A percentile compares a stretch with the other conserved stretches of the same genome.
These are phyloP conservation scores for Strigamia maritima DNA, from an alignment of 2,888 invertebrate species.

Conservation along the genomic window DNA sequence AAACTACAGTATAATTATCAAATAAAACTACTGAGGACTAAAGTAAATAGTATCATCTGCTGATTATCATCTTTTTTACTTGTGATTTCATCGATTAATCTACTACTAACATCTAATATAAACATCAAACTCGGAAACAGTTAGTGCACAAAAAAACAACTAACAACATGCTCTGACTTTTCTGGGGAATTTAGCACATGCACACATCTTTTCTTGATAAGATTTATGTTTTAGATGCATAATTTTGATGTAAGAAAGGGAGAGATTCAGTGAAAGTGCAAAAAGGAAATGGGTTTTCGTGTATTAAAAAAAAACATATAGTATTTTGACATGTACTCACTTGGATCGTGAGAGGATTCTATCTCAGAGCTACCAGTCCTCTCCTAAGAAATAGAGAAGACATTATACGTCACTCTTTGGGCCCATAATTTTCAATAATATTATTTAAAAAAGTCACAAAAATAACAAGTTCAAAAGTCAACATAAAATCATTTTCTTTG, in stretches of 20 bases:
- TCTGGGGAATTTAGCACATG: background rate
- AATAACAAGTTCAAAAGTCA: conserved; percentile 9
- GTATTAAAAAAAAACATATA: conserved; percentile 26
- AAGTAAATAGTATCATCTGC: too few species aligned
- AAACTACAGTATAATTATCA: too few species aligned
- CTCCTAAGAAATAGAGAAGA: conserved; percentile 32
- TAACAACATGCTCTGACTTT: background rate
- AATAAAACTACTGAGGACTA: too few species aligned
- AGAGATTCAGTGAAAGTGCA: conserved; percentile 2
- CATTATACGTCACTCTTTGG: conserved; percentile 27
- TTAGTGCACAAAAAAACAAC: background rate
- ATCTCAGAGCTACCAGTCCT: conserved; percentile 34
- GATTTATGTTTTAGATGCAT: background rate
- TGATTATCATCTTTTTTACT: too few species aligned
- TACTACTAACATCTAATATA: background rate
- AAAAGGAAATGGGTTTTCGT: background rate
- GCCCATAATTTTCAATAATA: conserved; percentile 1
- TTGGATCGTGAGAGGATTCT: conserved; percentile 31
- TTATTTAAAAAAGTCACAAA: background rate
- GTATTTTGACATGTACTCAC: conserved; percentile 20
- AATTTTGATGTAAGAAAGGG: background rate
- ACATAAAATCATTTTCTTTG: background rate
- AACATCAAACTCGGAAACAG: background rate
- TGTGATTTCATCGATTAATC: too few species aligned
- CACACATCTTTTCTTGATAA: background rate